Percentiles rank a stretch among this genome's conserved stretches.
Conservation (phyloP, 2,888 invertebrate genomes). For the Melinaea menophilus region DNA sequence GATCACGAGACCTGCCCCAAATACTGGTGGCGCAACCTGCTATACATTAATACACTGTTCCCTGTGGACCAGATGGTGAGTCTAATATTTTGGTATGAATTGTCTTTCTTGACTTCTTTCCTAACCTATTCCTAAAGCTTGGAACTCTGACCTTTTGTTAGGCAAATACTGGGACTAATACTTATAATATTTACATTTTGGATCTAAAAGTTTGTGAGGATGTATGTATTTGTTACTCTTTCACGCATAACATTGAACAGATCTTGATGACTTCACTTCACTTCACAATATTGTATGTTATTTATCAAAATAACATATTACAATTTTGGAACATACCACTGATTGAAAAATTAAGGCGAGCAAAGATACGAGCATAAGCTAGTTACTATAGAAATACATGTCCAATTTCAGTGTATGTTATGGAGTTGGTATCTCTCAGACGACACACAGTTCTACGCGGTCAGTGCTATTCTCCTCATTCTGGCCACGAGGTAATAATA, state of each 20-base stretch:
- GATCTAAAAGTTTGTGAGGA: no score
- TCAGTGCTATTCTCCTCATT: constrained; percentile 89
- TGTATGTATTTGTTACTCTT: no score
- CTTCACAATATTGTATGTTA: no score
- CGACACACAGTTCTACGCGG: constrained; percentile 91
- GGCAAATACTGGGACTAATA: no score
- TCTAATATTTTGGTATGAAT: not conserved
- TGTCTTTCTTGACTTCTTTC: not conserved
- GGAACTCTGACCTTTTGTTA: not conserved
- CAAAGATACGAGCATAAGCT: no score
- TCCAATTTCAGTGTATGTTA: constrained; percentile 86
- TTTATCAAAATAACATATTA: no score
- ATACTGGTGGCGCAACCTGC: constrained; percentile 92
- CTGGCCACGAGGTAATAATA: constrained; percentile 80
- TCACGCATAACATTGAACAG: no score
- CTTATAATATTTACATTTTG: no score
- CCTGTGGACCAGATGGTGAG: constrained; percentile 90
- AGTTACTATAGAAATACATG: not conserved
- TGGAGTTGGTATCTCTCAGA: constrained; percentile 95
- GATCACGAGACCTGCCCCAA: constrained; percentile 90
- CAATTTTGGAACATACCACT: no score
- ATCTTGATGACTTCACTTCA: no score
- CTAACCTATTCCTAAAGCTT: not conserved
- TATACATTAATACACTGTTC: constrained; percentile 91
- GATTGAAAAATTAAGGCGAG: no score